A percentile compares a stretch with the other conserved stretches of the same genome.
phyloP scores from a whole-genome alignment of 2,797 vertebrate species.

The Acanthiza pusilla region DNA sequence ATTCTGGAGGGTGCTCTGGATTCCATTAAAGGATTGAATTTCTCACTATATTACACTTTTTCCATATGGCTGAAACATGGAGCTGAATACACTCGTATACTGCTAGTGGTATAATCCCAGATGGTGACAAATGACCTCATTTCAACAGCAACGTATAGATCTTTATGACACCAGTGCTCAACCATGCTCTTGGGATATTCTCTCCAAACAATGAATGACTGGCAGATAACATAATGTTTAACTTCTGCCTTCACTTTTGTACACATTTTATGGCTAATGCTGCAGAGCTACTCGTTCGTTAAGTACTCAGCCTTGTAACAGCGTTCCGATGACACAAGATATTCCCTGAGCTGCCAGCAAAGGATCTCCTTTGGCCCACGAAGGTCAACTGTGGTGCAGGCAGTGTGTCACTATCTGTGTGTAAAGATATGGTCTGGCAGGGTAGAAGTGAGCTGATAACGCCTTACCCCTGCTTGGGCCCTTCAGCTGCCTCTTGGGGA shows the following conservation, averaged over 20 bases:
- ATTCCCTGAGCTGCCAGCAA: background rate
- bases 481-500: slow-evolving; percentile 62
- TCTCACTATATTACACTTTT: slow-evolving; percentile 56
- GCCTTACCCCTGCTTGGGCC: slow-evolving; percentile 52
- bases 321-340: background rate
- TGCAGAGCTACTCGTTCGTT: background rate
- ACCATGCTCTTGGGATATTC: slow-evolving; percentile 37
- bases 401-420: background rate
- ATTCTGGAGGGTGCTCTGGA: slow-evolving; percentile 55
- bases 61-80: slow-evolving; percentile 58
- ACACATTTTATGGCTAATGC: background rate
- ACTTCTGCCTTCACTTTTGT: slow-evolving; percentile 33
- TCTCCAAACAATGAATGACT: slow-evolving; percentile 41
- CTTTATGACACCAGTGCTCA: slow-evolving; percentile 16
- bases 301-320: background rate
- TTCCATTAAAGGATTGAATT: slow-evolving; percentile 64
- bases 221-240: slow-evolving; percentile 37
- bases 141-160: slow-evolving; percentile 45
- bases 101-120: slow-evolving; percentile 54
- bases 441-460: slow-evolving; percentile 54
- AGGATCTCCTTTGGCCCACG: background rate
- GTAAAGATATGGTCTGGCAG: slow-evolving; percentile 43
- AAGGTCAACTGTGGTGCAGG: slow-evolving; percentile 6
- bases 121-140: slow-evolving; percentile 52
- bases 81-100: background rate